phyloP scores from a whole-genome alignment of 2,797 vertebrate species.

The Anas georgica region DNA sequence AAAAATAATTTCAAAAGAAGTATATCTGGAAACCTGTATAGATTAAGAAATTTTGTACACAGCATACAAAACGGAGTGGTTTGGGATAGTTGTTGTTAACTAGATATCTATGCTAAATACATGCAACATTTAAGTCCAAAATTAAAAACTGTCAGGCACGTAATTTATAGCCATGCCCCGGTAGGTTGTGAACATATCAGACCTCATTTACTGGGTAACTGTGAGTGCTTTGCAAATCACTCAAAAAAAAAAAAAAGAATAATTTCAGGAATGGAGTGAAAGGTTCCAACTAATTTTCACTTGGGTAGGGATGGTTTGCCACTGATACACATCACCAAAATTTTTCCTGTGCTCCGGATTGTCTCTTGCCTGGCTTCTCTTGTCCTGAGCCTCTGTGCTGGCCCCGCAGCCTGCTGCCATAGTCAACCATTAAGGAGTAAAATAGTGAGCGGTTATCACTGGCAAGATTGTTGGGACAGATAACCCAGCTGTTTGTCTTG shows the following conservation, averaged over 20 bases:
- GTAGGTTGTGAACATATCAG: neutral
- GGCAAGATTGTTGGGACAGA: neutral
- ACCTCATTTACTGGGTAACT: neutral
- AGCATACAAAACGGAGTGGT: neutral
- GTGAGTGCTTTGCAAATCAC: neutral
- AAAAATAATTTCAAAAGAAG: neutral
- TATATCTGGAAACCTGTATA: neutral
- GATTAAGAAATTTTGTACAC: neutral
- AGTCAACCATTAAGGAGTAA: neutral
- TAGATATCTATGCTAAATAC: neutral
- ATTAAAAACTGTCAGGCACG: neutral
- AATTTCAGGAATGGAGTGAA: neutral
- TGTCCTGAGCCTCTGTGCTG: neutral
- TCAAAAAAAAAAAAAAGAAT: neutral
- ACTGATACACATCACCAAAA: neutral
- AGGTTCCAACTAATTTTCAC: neutral
- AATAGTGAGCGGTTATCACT: neutral
- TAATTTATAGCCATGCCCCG: neutral
- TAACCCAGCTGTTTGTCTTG: neutral
- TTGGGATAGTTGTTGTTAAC: neutral
- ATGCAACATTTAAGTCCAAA: neutral
- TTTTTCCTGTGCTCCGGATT: neutral
- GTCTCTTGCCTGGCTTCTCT: neutral
- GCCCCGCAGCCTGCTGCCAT: neutral
- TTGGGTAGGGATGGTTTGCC: neutral